Evolutionary conservation across 2,888 invertebrate genomes (phyloP), one percentile per base, ranked within the genome.

Genomic region (Trachelus troglodyta): DNA sequence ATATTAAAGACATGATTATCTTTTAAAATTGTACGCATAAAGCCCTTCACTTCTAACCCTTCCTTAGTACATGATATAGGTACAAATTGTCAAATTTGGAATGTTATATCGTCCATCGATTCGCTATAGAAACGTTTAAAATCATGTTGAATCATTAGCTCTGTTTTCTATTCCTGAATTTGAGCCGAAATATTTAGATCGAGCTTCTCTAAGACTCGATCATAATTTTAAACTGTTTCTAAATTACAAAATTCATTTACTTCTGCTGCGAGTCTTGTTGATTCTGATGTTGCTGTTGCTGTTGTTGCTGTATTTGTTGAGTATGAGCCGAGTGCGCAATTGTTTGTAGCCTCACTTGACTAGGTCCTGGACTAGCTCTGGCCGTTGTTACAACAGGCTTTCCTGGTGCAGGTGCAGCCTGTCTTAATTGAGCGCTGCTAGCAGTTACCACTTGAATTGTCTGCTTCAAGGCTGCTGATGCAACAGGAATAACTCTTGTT

Each of bases 401-500:
- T 0, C 88, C 90, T 79, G 90, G 90, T 11, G 84, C 83, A 1
- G 90, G 88, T 15, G 89, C 83, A 1, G 88, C 85, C 77, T 91
- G 91, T 68, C 91, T 85, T 80, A 93, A 90, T 86, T 93, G 93
- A 78, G 93, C 88, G 30, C 85, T 89, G 34, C 87, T 88, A 1
- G 89, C 91, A 1, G 89, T 85, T 1, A 90, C 90, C 74, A 94
- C 94, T 91, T 94, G 94, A 85, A 94, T 94, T 0, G 94, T 93
- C 92, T 92, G 95, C 90, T 94, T 95, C 85, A 91, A 92, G 79
- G 91, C 93, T 87, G 92, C 93, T 81, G 82, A 91, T 76, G 94
- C 93, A 0, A 95, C 94, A 1, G 95, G 95, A 84, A 95, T 95
- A 3, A 95, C 94, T 37, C 95, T 92, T 0, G 94, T 93, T 33